phyloP scores from a whole-genome alignment of 2,888 invertebrate species.

The Heliconius aoede region DNA sequence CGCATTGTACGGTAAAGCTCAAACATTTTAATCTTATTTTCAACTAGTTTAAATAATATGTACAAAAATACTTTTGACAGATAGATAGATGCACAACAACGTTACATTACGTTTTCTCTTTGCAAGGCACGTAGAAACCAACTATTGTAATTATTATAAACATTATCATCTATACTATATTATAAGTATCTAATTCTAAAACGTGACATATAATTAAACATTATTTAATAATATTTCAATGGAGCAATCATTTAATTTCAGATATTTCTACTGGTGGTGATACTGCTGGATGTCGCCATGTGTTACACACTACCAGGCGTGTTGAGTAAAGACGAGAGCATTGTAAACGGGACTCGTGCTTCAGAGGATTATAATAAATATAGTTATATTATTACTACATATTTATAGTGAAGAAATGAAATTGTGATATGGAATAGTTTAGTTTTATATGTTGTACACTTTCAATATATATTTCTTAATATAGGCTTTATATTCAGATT shows the following conservation, averaged over 20 bases:
- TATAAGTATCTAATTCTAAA: too few relatives aligned
- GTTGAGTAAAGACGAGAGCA: constrained; percentile 10
- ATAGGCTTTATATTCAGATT: background rate
- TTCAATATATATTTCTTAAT: background rate
- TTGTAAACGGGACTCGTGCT: constrained; percentile 43
- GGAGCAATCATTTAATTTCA: constrained; percentile 52
- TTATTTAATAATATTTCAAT: constrained; percentile 4
- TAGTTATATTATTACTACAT: constrained; percentile 74
- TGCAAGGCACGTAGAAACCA: too few relatives aligned
- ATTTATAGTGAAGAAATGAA: constrained; percentile 58
- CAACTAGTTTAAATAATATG: too few relatives aligned
- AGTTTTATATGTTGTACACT: background rate
- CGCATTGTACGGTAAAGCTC: too few relatives aligned
- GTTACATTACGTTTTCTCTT: too few relatives aligned
- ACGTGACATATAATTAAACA: background rate
- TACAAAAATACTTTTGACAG: background rate
- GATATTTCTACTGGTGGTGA: constrained; percentile 52
- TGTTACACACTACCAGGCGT: constrained; percentile 48
- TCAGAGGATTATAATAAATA: constrained; percentile 76
- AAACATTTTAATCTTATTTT: too few relatives aligned
- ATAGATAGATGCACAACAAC: too few relatives aligned
- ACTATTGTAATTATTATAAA: background rate
- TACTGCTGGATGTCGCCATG: constrained; percentile 47
- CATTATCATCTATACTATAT: background rate
- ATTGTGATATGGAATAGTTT: too few relatives aligned